Conservation (phyloP, 1,140 invertebrate genomes). For the Papilio glaucus region DNA sequence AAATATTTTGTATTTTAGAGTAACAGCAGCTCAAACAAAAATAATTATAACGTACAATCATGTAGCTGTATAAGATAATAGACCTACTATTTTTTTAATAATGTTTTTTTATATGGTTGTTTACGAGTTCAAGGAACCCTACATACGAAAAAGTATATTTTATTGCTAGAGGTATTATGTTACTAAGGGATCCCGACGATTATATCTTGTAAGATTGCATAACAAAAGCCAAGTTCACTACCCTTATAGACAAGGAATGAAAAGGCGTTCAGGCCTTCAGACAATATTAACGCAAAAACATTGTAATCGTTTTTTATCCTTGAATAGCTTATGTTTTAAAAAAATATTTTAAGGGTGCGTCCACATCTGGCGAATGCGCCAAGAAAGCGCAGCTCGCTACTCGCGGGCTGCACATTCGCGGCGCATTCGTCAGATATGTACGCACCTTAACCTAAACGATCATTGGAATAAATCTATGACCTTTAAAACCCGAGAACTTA, state of each 20-base stretch:
- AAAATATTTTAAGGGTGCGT: no score
- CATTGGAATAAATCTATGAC: no score
- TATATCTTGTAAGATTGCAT: not conserved
- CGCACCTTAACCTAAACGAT: not conserved
- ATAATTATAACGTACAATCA: not conserved
- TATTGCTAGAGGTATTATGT: not conserved
- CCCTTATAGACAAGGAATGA: not conserved
- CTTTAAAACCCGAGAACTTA: no score
- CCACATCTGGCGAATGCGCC: no score
- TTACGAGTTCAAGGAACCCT: not conserved
- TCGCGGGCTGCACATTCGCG: no score
- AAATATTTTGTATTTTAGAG: not conserved
- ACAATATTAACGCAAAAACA: not conserved
- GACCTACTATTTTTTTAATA: no score
- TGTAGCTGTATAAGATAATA: not conserved
- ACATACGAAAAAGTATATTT: not conserved
- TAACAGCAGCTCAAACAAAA: not conserved
- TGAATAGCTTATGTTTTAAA: no score
- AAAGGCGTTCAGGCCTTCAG: not conserved
- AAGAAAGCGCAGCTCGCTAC: no score
- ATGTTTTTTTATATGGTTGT: no score
- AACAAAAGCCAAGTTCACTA: not conserved
- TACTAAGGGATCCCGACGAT: not conserved
- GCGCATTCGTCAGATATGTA: no score
- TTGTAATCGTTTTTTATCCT: not conserved